Evolutionary conservation across 2,113 vertebrate species (phyloP), one percentile per base, ranked within the genome.

Genomic region (Spheniscus mendiculus): DNA sequence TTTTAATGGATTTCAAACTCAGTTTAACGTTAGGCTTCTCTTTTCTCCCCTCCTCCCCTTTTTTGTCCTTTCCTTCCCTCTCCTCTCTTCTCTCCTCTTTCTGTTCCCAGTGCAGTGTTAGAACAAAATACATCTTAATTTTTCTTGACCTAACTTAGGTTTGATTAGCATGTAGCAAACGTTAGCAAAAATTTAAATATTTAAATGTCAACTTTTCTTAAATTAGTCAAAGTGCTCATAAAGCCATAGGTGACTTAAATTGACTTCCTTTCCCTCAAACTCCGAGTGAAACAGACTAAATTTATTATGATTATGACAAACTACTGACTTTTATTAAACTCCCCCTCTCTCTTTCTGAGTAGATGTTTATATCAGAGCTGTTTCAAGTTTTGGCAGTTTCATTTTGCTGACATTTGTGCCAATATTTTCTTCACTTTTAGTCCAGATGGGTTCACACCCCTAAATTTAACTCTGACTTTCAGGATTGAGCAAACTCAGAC

Each of bases 401-500:
- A 36, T 82, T 89, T 94, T 83, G 77, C 92, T 87, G 86, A 97
- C 23, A 25, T 91, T 95, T 91, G 55, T 93, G 89, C 89, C 95
- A 97, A 45, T n/a, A 87, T 79, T 97, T 97, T 45, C 38, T 50
- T 91, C 69, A 6, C 21, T 92, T 96, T 91, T 84, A 87, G 56
- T 53, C 80, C 94, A 92, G 72, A 93, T 78, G 77, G 65, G 89
- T 95, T 96, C 70, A 96, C 86, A 97, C 83, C 69, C 90, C 80
- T 90, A 85, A 92, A 91, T 96, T 87, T 96, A 90, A 92, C 88
- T 90, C 62, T 67, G 83, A 73, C 72, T 96, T 92, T 94, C 61
- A 84, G 56, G 77, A 79, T 22, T 90, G 80, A 96, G 86, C 55
- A 74, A 94, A 93, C 21, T 97, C 76, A 78, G 90, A 45, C 55